Evolutionary conservation across 2,888 invertebrate species (phyloP), one percentile per base, ranked within the genome.

Genomic region (Drosophila parthenogenetica): DNA sequence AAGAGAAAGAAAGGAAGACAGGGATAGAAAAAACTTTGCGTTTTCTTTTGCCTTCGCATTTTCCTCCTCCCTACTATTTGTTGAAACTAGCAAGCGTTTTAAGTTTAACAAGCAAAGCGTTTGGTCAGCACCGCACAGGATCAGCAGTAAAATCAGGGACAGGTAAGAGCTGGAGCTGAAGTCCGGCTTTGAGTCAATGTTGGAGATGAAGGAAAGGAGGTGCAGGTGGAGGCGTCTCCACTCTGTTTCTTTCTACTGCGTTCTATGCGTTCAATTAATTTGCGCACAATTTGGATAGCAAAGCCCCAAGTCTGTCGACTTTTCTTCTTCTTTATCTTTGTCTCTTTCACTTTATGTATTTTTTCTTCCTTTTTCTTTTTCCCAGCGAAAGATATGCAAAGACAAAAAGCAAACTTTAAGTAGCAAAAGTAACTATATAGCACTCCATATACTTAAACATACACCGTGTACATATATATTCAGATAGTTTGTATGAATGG

Each of bases 221-320:
- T 4, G 17, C 48, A 10, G 46, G n/a, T 11, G 40, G 2, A 22
- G 46, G 32, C 25, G 19, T 1, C 25, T 29, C 32, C 22, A 17
- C 75, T 32, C 29, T 87, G 85, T 89, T 85, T 89, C 81, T 87
- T 61, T 82, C 74, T 79, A 73, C 80, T 85, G 84, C 88, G 77
- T 82, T 89, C 81, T 85, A 85, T 85, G 88, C 89, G 89, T 85
- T 85, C 89, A 85, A 85, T 85, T 85, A 85, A 85, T 89, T 85
- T 85, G 88, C 88, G 79, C 88, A 79, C 88, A 89, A 85, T 85
- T 89, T 82, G 83, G 81, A 73, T 73, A 69, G 84, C 69, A 64
- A 77, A 62, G 69, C 62, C 54, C 64, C 69, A 69, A 69, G 78
- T 85, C 59, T 61, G 82, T 75, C 79, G 81, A 72, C 81, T 79